Percentiles rank a stretch among this genome's conserved stretches.
Evolutionary conservation across 1,140 invertebrate species (phyloP).

Genomic region (Cylas formicarius): DNA sequence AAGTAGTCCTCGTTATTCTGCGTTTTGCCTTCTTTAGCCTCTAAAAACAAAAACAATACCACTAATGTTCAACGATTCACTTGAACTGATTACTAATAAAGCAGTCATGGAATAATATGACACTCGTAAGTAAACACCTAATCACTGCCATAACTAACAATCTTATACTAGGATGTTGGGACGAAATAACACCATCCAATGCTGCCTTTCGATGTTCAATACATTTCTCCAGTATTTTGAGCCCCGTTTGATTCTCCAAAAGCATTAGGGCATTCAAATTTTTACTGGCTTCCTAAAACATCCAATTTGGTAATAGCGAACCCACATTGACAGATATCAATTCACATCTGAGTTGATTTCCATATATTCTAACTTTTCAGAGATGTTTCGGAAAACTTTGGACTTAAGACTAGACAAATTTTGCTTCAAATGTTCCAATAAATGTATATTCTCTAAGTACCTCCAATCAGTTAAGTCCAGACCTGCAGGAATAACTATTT

Average conservation of each 20-base stretch:
- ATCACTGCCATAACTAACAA: slow-evolving; percentile 47
- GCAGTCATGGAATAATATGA: slow-evolving; percentile 47
- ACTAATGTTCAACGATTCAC: background rate
- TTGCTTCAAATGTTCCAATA: slow-evolving; percentile 31
- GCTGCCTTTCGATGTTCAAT: slow-evolving; percentile 46
- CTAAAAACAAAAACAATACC: slow-evolving; percentile 34
- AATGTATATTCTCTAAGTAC: slow-evolving; percentile 30
- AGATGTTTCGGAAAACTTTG: slow-evolving; percentile 37
- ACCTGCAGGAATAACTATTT: slow-evolving; percentile 25
- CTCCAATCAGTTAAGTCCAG: slow-evolving; percentile 31
- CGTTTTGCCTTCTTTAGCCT: slow-evolving; percentile 41
- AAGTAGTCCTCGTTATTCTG: slow-evolving; percentile 42
- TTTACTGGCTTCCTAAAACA: slow-evolving; percentile 35
- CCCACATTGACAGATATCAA: slow-evolving; percentile 2
- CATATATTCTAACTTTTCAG: slow-evolving; percentile 37
- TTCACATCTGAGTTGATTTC: slow-evolving; percentile 33
- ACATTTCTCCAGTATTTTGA: slow-evolving; percentile 45
- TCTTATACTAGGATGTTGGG: slow-evolving; percentile 46
- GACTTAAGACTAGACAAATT: slow-evolving; percentile 28
- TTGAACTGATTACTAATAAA: slow-evolving; percentile 45
- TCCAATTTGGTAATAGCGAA: slow-evolving; percentile 6
- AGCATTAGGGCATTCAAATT: slow-evolving; percentile 38
- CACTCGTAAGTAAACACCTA: slow-evolving; percentile 46
- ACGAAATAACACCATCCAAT: slow-evolving; percentile 45
- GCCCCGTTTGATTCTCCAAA: slow-evolving; percentile 38